Evolutionary conservation across 2,113 vertebrate species (phyloP), one percentile per base, ranked within the genome.

Genomic region (Cathartes aura): DNA sequence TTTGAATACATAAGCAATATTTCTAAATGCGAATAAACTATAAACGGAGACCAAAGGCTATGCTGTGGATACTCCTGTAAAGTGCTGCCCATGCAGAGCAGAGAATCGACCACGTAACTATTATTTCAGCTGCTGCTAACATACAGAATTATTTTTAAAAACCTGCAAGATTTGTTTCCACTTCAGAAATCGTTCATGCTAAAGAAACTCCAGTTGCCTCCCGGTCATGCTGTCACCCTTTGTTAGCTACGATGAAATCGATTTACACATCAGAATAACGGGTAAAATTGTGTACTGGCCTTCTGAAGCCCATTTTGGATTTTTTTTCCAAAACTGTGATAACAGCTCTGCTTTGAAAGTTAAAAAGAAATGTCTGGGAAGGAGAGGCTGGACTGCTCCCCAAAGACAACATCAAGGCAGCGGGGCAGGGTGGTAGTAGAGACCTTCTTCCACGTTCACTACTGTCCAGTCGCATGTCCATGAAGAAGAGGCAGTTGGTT

Each of bases 181-280:
- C 58, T 92, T 88, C 60, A 68, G 73, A 93, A 91, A 82, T 75
- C 67, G 73, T 82, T 87, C 78, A 55, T 19, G 92, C 70, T 80
- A 36, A 82, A 82, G 38, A 82, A 94, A 71, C n/a, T 85, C 64
- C 70, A 70, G 21, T 40, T 87, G 87, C 83, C 83, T 92, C 70
- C 66, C 9, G 11, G 89, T 78, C 74, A 74, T 1, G 5, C 89
- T 63, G n/a, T 85, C 90, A 95, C 47, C 60, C 56, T 79, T n/a
- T 53, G 32, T 75, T 92, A 91, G 88, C 71, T 74, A 47, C 0
- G 21, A 40, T 23, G 11, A 95, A 93, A 90, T 64, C 22, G 4
- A 96, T 82, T 82, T 80, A 47, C 50, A 60, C 75, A 55, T 47
- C 81, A 70, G 76, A 84, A 67, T 23, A 86, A 83, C 0, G 19